These are phyloP conservation scores for Cheilosia urbana DNA, from an alignment of 2,888 invertebrate species.

Conservation along the genomic window DNA sequence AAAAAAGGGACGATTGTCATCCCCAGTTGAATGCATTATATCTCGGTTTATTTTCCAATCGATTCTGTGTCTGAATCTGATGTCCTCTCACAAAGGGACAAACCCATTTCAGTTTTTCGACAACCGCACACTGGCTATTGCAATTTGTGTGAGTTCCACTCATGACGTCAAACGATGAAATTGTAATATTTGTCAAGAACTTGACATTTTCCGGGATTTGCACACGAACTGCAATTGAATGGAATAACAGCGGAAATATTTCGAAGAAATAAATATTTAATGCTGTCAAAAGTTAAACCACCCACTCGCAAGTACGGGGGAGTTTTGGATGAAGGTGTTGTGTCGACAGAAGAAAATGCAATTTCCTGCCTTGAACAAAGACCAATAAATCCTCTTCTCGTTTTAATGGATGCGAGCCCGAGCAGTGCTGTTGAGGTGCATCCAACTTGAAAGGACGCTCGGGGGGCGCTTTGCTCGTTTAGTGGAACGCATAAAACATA, in stretches of 20 bases:
- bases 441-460: neutral
- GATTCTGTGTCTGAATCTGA: slow-evolving; percentile 36
- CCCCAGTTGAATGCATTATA: slow-evolving; percentile 16
- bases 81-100: slow-evolving; percentile 1
- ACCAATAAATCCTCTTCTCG: slow-evolving; percentile 46
- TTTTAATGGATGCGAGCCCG: slow-evolving; percentile 34
- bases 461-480: neutral
- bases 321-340: slow-evolving; percentile 35
- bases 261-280: slow-evolving; percentile 56
- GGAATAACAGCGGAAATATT: slow-evolving; percentile 16
- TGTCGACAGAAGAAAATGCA: slow-evolving; percentile 48
- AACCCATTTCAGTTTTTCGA: neutral
- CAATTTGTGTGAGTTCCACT: slow-evolving; percentile 4
- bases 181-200: slow-evolving; percentile 52
- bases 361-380: slow-evolving; percentile 51
- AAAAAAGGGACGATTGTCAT: slow-evolving; percentile 7
- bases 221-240: slow-evolving; percentile 28
- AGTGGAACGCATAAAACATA: slow-evolving; percentile 52
- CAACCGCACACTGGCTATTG: neutral
- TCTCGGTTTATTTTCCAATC: slow-evolving; percentile 3
- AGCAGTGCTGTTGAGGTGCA: neutral
- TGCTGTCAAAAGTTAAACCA: slow-evolving; percentile 3
- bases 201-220: slow-evolving; percentile 53
- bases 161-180: neutral
- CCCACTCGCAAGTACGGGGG: neutral